phyloP scores from a whole-genome alignment of 2,113 vertebrate genomes.

The Cnemophilus loriae region DNA sequence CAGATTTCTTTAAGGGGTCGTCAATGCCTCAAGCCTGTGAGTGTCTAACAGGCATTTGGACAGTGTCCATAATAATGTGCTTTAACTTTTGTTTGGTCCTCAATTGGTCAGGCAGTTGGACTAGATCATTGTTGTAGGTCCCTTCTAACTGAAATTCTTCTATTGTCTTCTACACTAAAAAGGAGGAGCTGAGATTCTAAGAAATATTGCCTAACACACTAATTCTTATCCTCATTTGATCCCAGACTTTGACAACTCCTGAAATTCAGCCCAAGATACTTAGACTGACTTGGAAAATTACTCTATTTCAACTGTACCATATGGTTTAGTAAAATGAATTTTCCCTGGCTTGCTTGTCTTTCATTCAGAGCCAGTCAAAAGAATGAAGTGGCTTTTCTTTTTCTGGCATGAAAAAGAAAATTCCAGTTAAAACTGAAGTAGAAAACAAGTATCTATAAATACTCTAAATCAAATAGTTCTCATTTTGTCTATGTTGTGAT shows the following conservation, averaged over 20 bases:
- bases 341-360: neutral
- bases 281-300: neutral
- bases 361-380: neutral
- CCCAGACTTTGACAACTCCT: neutral
- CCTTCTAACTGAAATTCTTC: neutral
- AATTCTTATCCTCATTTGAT: neutral
- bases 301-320: neutral
- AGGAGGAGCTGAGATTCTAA: neutral
- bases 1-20: neutral
- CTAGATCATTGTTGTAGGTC: neutral
- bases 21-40: neutral
- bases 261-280: neutral
- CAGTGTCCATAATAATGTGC: rapidly evolving
- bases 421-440: neutral
- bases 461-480: neutral
- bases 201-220: neutral
- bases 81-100: neutral
- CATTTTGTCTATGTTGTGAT: neutral
- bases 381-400: neutral
- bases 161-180: neutral
- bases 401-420: constrained; percentile 12
- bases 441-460: neutral
- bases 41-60: neutral
- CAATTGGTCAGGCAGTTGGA: neutral
- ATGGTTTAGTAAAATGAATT: neutral